Conservation (phyloP, 2,797 vertebrate genomes). For the Cryptoprocta ferox region DNA sequence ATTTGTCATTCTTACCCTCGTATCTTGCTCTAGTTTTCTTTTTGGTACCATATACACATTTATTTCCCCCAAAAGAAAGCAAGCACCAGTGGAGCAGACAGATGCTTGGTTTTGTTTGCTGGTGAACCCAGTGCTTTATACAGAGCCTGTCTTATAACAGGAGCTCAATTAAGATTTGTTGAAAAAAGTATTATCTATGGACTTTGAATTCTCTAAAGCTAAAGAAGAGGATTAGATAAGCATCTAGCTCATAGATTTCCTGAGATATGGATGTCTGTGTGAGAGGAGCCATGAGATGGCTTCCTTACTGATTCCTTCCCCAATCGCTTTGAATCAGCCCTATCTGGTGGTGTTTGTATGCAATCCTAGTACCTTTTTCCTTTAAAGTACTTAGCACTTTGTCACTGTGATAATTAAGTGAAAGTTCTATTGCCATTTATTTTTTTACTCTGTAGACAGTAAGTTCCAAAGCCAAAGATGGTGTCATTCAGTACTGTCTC, state of each 20-base stretch:
- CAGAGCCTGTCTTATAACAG: background rate
- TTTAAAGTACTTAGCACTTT: background rate
- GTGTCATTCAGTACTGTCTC: background rate
- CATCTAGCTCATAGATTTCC: background rate
- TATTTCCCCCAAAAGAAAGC: background rate
- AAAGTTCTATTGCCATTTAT: background rate
- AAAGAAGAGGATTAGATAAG: background rate
- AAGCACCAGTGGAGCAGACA: background rate
- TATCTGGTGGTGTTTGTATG: background rate
- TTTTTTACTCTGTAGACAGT: background rate
- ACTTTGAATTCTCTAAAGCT: background rate
- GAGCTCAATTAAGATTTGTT: background rate
- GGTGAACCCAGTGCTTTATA: background rate
- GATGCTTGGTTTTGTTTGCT: background rate
- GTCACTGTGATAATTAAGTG: background rate
- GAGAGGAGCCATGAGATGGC: background rate
- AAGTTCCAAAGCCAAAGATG: background rate
- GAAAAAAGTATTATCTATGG: background rate
- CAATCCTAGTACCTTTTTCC: background rate
- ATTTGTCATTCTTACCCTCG: background rate
- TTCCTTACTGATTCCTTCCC: background rate
- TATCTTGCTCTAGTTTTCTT: background rate
- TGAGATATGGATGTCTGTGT: background rate
- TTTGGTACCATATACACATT: background rate
- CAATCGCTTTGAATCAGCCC: background rate